Evolutionary conservation across 2,888 invertebrate genomes (phyloP), one percentile per base, ranked within the genome.

Genomic region (Erannis defoliaria): DNA sequence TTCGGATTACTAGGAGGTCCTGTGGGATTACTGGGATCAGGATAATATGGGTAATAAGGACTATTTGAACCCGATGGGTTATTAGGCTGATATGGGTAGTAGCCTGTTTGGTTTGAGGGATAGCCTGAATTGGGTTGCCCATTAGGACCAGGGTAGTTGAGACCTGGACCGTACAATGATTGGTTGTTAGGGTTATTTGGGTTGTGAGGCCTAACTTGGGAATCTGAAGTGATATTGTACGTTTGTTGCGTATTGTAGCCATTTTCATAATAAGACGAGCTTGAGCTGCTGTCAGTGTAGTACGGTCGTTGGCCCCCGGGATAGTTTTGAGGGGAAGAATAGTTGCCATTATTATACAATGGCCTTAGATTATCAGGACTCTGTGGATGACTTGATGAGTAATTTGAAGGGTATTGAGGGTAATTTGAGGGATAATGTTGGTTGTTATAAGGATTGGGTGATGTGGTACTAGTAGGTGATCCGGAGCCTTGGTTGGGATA

Each of bases 321-420:
- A 42, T 53, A 51, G 56, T 54, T 50, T 57, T 60, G 45, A 46
- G 68, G 10, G 56, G 69, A 10, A n/a, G 62, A 58, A 45, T 71
- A 62, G 12, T 62, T 56, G 0, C 62, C 56, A 49, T 23, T 42
- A 42, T n/a, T 42, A 19, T 68, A 54, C 46, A 64, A 6, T 62
- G 69, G 68, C n/a, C 49, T 57, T 45, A 62, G 67, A 62, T 69
- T 61, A 37, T 61, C 65, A 33, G 69, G 67, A 29, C 71, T 60
- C 9, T 74, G 64, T 12, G 64, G 66, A 45, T 67, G 55, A 35
- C 19, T 62, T 40, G 51, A 60, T 31, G 50, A 55, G 12, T 62
- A 67, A 46, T 69, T 62, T 9, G 40, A 35, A 29, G 69, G 68
- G 14, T 58, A 48, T 33, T 59, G 66, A 19, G 66, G 68, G n/a